Conservation (phyloP, 2,797 vertebrate genomes). For the Characodon lateralis region DNA sequence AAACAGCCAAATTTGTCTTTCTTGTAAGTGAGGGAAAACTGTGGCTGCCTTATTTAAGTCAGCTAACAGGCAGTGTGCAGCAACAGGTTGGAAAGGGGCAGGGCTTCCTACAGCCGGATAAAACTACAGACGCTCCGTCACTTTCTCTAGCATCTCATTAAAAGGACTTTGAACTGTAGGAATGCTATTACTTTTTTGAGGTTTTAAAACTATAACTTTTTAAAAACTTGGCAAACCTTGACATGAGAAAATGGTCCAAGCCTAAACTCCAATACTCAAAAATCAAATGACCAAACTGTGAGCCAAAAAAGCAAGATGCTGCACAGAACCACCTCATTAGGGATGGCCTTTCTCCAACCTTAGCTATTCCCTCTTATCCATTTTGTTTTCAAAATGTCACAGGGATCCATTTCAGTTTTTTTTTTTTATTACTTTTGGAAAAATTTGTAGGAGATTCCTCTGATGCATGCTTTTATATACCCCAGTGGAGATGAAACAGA, state of each 20-base stretch:
- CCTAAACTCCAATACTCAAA: not conserved
- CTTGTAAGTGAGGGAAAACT: not conserved
- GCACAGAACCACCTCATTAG: conserved; percentile 54
- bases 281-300: too few relatives aligned
- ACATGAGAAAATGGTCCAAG: not conserved
- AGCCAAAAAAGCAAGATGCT: too few relatives aligned
- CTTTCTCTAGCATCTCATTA: not conserved
- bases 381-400: conserved; percentile 42
- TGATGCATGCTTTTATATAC: conserved; percentile 55
- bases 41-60: not conserved
- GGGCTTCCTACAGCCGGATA: too few relatives aligned
- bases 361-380: not conserved
- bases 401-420: conserved; percentile 34
- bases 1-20: not conserved
- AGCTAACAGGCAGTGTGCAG: not conserved
- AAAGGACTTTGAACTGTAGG: not conserved
- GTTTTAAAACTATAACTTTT: not conserved
- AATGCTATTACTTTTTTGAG: not conserved
- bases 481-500: conserved; percentile 49
- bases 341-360: conserved; percentile 45
- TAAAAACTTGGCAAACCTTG: not conserved
- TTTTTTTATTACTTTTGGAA: conserved; percentile 27
- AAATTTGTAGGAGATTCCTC: conserved; percentile 58
- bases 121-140: not conserved
- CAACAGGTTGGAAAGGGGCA: not conserved